Base-by-base conservation (phyloP, 2,888 invertebrate species). In the Belgica antarctica region DNA sequence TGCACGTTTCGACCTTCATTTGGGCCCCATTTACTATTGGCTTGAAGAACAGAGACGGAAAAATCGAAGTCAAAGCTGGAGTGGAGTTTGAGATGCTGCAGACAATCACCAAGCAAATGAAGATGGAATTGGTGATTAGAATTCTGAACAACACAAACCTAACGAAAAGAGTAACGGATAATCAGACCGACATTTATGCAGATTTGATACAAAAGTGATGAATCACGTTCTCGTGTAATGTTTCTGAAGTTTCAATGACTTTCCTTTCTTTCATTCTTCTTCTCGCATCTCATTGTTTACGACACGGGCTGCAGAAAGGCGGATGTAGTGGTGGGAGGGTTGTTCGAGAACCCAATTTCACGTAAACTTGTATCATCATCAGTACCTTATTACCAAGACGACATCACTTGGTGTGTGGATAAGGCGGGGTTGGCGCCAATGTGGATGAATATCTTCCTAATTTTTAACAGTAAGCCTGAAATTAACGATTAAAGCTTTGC, bases 371-470 rank as follows among this genome's bases (percentile, higher is more conserved):
- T 78, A 0, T 77, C 78, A 36, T 76, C 78, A 24, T 76, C 77
- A 4, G 76, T 77, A 1, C 76, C 79, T 0, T 80, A 80, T 68
- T 75, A 76, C 47, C 78, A 80, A 73, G 80, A 80, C 68, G 80
- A 80, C 66, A 73, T 80, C 1, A 80, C 80, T 0, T 80, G 79
- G 80, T 80, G 80, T 71, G 78, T 80, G 47, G 75, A 77, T 1
- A 76, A 73, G 66, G 79, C 80, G 0, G 74, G 75, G 12, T 74
- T 75, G 0, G 73, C 74, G 0, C 72, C 76, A 27, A 75, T 75
- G 25, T 76, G 78, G 68, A 75, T 77, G 17, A 79, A 79, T 71
- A 77, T 79, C 34, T 71, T 52, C 19, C 24, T 62, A 5, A 61
- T 61, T 17, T 61, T 70, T 27, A 41, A 70, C 22, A 17, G 57